Percentiles rank a stretch among this genome's conserved stretches.
phyloP scores from a whole-genome alignment of 2,797 vertebrate species.

The Acanthopagrus latus region DNA sequence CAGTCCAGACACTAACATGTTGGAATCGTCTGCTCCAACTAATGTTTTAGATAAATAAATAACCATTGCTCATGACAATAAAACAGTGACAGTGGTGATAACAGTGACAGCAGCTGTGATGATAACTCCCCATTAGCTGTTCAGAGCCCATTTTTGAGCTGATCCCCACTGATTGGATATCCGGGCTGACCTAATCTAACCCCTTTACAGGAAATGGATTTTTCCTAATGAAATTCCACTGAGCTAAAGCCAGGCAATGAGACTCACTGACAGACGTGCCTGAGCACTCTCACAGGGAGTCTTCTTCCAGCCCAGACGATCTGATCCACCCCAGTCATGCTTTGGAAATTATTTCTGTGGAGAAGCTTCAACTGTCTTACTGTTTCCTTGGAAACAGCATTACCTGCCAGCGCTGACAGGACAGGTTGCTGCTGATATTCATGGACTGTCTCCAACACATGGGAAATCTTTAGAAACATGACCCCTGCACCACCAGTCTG shows the following conservation, averaged over 20 bases:
- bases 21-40: conserved; percentile 5
- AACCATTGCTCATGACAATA: neutral
- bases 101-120: conserved; percentile 10
- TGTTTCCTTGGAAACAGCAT: conserved; percentile 63
- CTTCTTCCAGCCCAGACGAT: conserved; percentile 12
- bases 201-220: conserved; percentile 68
- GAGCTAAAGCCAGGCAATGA: conserved; percentile 52
- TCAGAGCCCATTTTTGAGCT: conserved; percentile 48
- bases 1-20: neutral
- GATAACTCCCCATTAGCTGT: conserved; percentile 36
- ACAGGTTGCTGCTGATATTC: conserved; percentile 21
- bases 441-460: conserved; percentile 9
- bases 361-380: conserved; percentile 36
- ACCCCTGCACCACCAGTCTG: neutral
- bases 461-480: neutral
- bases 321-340: conserved; percentile 42
- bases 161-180: conserved; percentile 61
- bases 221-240: conserved; percentile 70
- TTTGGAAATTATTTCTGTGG: conserved; percentile 31
- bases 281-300: conserved; percentile 27
- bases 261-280: conserved; percentile 45
- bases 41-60: conserved; percentile 20
- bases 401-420: conserved; percentile 47
- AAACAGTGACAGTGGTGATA: conserved; percentile 4
- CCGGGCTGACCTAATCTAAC: conserved; percentile 60